Evolutionary conservation across 2,797 vertebrate species (phyloP).

Genomic region (Leucoraja ocellata): DNA sequence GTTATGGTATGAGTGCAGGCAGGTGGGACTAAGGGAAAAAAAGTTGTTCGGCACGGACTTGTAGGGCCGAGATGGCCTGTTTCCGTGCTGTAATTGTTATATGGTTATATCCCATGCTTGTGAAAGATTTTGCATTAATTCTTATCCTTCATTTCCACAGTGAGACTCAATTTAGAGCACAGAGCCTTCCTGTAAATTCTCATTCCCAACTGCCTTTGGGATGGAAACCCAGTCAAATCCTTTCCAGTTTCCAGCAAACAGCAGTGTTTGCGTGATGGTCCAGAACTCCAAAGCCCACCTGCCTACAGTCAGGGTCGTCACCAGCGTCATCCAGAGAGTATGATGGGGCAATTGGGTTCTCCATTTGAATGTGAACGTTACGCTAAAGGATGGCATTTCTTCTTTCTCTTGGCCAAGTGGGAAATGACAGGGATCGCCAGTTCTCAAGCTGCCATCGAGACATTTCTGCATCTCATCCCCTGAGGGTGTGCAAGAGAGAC

Average conservation of each 20-base stretch:
- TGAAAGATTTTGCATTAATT: too few species aligned
- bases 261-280: too few species aligned
- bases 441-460: neutral
- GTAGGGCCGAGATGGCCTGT: too few species aligned
- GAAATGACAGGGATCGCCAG: neutral
- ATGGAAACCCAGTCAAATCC: neutral
- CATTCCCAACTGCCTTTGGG: neutral
- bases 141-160: neutral
- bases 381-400: neutral
- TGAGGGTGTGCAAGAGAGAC: neutral
- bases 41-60: too few species aligned
- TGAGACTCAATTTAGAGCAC: neutral
- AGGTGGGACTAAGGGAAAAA: too few species aligned
- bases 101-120: too few species aligned
- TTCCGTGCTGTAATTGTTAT: too few species aligned
- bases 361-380: neutral
- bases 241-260: neutral
- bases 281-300: neutral
- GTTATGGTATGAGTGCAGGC: too few species aligned
- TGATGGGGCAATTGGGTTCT: too few species aligned
- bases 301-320: too few species aligned
- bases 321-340: neutral
- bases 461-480: neutral
- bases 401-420: neutral
- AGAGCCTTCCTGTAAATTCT: neutral